These are phyloP conservation scores for Cynopterus brachyotis DNA, from an alignment of 2,113 vertebrate species.

Conservation along the genomic window DNA sequence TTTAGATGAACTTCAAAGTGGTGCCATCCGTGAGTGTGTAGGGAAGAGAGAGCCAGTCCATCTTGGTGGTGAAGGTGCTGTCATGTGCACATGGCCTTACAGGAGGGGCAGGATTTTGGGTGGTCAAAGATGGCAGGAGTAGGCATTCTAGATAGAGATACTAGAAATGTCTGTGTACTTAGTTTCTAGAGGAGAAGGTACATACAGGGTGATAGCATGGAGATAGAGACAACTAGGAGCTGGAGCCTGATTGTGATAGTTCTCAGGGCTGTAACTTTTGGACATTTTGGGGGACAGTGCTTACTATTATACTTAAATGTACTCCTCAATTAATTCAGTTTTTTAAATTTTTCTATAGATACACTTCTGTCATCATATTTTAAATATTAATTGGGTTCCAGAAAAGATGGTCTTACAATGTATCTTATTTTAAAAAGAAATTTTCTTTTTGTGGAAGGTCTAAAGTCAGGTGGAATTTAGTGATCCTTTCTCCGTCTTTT, in stretches of 20 bases:
- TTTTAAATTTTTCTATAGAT: background rate
- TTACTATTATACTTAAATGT: background rate
- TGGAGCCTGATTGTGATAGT: background rate
- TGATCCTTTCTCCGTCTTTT: background rate
- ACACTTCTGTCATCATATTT: background rate
- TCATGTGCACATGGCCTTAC: background rate
- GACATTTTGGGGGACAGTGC: background rate
- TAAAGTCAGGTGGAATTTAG: background rate
- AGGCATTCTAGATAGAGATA: background rate
- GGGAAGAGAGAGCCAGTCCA: background rate
- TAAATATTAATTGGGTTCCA: background rate
- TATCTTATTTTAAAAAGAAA: background rate
- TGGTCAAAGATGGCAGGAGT: background rate
- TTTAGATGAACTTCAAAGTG: background rate
- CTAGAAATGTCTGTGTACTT: background rate
- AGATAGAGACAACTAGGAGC: background rate
- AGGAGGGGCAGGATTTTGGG: background rate
- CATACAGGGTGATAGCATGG: rapidly evolving
- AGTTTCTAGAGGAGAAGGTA: background rate
- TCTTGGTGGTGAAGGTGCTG: background rate
- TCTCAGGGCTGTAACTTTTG: background rate
- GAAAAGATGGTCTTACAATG: background rate
- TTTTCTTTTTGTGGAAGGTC: background rate
- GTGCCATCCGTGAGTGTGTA: too few species aligned
- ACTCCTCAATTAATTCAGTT: background rate